phyloP scores from a whole-genome alignment of 1,140 invertebrate species.

The Monochamus saltuarius region DNA sequence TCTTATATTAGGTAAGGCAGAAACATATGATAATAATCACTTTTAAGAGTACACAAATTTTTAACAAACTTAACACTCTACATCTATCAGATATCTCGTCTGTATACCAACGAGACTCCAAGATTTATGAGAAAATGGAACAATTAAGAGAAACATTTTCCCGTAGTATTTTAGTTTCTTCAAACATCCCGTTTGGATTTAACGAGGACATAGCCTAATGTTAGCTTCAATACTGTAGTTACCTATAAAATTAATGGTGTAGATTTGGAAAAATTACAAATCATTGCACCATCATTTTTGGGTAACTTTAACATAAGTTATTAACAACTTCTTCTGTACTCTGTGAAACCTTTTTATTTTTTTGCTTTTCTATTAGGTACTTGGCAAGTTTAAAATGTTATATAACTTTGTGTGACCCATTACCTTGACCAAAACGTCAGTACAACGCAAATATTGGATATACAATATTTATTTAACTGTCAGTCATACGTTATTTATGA shows the following conservation, averaged over 20 bases:
- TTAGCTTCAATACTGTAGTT: background rate
- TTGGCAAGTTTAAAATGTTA: background rate
- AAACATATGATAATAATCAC: too few relatives aligned
- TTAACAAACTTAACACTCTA: too few relatives aligned
- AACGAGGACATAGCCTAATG: slow-evolving; percentile 5
- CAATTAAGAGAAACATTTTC: too few relatives aligned
- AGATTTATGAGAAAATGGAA: too few relatives aligned
- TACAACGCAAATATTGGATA: too few relatives aligned
- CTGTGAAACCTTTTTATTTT: background rate
- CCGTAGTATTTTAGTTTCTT: background rate
- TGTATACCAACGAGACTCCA: slow-evolving; percentile 24
- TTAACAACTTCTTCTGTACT: background rate
- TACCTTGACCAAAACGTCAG: too few relatives aligned
- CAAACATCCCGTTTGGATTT: slow-evolving; percentile 8
- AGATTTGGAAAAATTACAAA: background rate
- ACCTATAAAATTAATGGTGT: slow-evolving; percentile 4
- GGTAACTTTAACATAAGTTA: background rate
- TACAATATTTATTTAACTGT: too few relatives aligned
- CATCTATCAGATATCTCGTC: slow-evolving; percentile 18
- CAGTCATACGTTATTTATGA: too few relatives aligned
- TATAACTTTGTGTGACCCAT: too few relatives aligned
- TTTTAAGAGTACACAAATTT: too few relatives aligned
- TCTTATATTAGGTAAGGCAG: too few relatives aligned
- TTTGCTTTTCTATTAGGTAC: too few relatives aligned
- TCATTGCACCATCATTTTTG: background rate